Evolutionary conservation across 1,140 invertebrate genomes (phyloP).

Genomic region (Eulimnadia texana): DNA sequence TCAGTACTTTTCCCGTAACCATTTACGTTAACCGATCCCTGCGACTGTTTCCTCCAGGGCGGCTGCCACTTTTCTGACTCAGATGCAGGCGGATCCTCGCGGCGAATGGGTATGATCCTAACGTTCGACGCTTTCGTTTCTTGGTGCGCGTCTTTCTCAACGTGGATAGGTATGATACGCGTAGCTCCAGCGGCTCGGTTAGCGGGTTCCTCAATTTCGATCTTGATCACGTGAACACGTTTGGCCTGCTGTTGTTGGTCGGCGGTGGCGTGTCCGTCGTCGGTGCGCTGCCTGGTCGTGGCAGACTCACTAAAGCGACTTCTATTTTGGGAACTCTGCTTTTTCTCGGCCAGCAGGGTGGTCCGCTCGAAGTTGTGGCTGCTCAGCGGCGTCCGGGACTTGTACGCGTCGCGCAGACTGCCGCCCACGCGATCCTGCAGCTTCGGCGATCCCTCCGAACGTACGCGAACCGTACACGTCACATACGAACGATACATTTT

Average conservation of each 20-base stretch:
- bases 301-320: not conserved
- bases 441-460: not conserved
- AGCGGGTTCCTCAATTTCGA: not conserved
- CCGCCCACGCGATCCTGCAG: not conserved
- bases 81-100: not conserved
- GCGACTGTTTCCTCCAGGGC: not conserved
- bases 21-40: not conserved
- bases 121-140: not conserved
- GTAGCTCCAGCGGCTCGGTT: not conserved
- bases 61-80: not conserved
- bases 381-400: not conserved
- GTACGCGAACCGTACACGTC: not conserved
- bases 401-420: not conserved
- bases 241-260: not conserved
- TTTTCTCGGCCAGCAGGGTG: too few relatives aligned
- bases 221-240: not conserved
- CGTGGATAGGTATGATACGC: not conserved
- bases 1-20: not conserved
- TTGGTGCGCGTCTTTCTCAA: not conserved
- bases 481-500: not conserved
- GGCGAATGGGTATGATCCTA: not conserved
- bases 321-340: not conserved
- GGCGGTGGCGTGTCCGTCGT: not conserved
- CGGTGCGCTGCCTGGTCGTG: not conserved
- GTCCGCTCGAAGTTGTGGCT: not conserved